A percentile compares a stretch with the other conserved stretches of the same genome.
Evolutionary conservation across 2,113 vertebrate species (phyloP).

Genomic region (Caracal caracal): DNA sequence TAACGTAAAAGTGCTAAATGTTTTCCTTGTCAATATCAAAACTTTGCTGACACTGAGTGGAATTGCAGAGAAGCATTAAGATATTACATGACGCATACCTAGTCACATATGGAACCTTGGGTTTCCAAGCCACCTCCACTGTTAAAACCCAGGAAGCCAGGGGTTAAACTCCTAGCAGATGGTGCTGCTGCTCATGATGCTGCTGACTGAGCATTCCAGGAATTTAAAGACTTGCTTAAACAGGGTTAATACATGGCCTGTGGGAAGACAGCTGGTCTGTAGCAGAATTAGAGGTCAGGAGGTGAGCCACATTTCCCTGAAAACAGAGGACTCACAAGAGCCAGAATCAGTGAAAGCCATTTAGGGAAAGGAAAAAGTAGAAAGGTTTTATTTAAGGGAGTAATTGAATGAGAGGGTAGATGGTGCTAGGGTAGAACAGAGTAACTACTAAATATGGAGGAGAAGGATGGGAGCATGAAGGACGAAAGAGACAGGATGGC

Average conservation of each 20-base stretch:
- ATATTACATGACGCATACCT: not conserved
- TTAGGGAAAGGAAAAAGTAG: slow-evolving; percentile 64
- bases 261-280: slow-evolving; percentile 73
- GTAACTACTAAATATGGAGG: not conserved
- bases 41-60: not conserved
- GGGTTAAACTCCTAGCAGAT: slow-evolving; percentile 66
- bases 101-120: not conserved
- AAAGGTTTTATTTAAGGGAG: slow-evolving; percentile 58
- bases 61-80: not conserved
- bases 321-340: slow-evolving; percentile 44
- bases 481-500: not conserved
- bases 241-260: slow-evolving; percentile 64
- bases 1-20: not conserved
- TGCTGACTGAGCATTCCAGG: slow-evolving; percentile 63
- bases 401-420: slow-evolving; percentile 20
- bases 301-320: slow-evolving; percentile 62
- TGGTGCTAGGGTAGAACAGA: not conserved
- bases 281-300: slow-evolving; percentile 57
- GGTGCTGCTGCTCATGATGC: not conserved
- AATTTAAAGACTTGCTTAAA: slow-evolving; percentile 73
- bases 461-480: not conserved
- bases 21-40: not conserved
- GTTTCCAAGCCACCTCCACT: not conserved
- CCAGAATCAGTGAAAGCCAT: slow-evolving; percentile 28
- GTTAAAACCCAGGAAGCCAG: not conserved